phyloP scores from a whole-genome alignment of 2,113 vertebrate genomes.

The Pithys albifrons region DNA sequence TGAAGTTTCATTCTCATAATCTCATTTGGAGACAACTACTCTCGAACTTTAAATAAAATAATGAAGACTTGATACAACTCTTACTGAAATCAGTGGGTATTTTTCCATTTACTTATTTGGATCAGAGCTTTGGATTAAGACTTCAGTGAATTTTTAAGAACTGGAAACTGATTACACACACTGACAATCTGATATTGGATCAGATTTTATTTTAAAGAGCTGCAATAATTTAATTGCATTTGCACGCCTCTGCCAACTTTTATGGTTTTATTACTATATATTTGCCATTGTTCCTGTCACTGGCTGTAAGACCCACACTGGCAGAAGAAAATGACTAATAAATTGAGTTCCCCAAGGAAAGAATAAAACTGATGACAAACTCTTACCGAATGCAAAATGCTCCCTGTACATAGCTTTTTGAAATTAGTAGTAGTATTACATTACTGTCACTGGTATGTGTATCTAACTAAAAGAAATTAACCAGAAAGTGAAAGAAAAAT shows the following conservation, averaged over 20 bases:
- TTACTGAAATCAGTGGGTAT: not conserved
- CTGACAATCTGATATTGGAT: conserved; percentile 15
- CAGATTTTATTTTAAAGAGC: conserved; percentile 32
- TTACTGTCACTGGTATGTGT: not conserved
- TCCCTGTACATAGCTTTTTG: not conserved
- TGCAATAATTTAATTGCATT: conserved; percentile 46
- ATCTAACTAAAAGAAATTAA: not conserved
- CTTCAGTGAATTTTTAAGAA: not conserved
- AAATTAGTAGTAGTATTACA: not conserved
- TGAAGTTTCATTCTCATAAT: not conserved
- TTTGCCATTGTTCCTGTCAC: conserved; percentile 31
- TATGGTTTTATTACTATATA: not conserved
- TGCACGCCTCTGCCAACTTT: conserved; percentile 19
- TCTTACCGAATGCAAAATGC: not conserved
- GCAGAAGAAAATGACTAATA: conserved; percentile 23
- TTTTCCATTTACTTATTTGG: not conserved
- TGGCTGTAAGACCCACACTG: not conserved
- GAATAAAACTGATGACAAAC: conserved; percentile 21
- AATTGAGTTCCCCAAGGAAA: conserved; percentile 4
- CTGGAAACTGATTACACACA: not conserved
- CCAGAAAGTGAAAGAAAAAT: not conserved
- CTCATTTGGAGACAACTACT: not conserved
- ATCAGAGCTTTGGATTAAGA: not conserved
- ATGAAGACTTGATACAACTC: not conserved
- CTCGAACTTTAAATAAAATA: not conserved